Evolutionary conservation across 2,797 vertebrate species (phyloP).

Genomic region (Tauraco hartlaubi): DNA sequence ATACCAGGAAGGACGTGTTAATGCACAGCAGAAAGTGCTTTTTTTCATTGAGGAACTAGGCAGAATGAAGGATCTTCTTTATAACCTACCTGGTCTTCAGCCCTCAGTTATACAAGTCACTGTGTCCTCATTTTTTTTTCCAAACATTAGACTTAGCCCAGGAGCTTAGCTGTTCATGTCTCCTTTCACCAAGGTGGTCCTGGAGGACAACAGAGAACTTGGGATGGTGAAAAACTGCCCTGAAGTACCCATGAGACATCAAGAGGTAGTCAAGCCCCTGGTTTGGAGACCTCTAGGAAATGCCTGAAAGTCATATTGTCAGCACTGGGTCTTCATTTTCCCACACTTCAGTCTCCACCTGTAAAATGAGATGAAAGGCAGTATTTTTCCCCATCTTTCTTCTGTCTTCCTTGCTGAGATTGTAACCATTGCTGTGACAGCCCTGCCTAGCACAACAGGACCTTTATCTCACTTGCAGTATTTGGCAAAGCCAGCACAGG

Average conservation of each 20-base stretch:
- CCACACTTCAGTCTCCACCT: background rate
- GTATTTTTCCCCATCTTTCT: background rate
- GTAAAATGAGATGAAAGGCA: background rate
- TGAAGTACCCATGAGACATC: background rate
- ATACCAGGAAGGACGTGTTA: accelerated
- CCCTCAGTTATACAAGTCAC: background rate
- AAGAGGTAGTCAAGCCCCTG: background rate
- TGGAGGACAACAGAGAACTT: background rate
- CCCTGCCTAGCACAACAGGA: background rate
- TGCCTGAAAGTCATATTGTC: background rate
- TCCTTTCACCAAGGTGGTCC: background rate
- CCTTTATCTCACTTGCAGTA: background rate
- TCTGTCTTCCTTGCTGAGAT: background rate
- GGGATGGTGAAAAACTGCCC: background rate
- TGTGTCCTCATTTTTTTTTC: background rate
- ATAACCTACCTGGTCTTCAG: background rate
- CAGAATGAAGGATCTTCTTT: background rate
- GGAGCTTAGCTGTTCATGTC: background rate
- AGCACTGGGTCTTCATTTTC: background rate
- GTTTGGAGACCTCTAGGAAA: background rate
- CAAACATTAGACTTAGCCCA: background rate
- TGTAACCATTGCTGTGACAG: background rate
- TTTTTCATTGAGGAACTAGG: background rate
- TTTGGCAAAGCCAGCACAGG: background rate
- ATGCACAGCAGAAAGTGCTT: background rate